Percentiles rank a stretch among this genome's conserved stretches.
phyloP scores from a whole-genome alignment of 2,113 vertebrate species.

The Clarias batrachus region DNA sequence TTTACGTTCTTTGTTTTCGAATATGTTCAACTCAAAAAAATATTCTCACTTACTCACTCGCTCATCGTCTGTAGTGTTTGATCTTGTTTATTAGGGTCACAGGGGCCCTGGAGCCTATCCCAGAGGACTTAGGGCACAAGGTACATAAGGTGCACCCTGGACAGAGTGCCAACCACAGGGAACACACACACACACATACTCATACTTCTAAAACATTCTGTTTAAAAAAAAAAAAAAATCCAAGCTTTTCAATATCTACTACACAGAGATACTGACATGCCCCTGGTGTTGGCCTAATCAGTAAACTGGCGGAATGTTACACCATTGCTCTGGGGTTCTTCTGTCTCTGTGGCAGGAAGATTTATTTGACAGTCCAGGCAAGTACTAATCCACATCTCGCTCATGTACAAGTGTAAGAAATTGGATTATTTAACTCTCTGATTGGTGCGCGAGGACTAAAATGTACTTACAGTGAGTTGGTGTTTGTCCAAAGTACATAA shows the following conservation, averaged over 20 bases:
- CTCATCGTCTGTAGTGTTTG: too few species aligned
- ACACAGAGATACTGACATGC: neutral
- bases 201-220: neutral
- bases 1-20: neutral
- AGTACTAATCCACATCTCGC: neutral
- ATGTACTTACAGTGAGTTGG: neutral
- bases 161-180: too few species aligned
- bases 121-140: too few species aligned
- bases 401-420: neutral
- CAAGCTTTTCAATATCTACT: neutral
- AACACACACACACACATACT: too few species aligned
- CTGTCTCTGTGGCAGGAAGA: neutral
- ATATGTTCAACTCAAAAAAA: neutral
- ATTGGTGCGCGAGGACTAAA: neutral
- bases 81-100: too few species aligned
- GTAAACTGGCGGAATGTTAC: conserved; percentile 15
- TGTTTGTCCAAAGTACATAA: neutral
- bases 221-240: neutral
- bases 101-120: too few species aligned
- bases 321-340: neutral
- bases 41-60: too few species aligned
- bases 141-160: too few species aligned
- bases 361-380: conserved; percentile 10
- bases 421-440: neutral
- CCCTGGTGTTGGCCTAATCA: neutral